phyloP scores from a whole-genome alignment of 2,113 vertebrate species.

The Gasterosteus nipponicus region DNA sequence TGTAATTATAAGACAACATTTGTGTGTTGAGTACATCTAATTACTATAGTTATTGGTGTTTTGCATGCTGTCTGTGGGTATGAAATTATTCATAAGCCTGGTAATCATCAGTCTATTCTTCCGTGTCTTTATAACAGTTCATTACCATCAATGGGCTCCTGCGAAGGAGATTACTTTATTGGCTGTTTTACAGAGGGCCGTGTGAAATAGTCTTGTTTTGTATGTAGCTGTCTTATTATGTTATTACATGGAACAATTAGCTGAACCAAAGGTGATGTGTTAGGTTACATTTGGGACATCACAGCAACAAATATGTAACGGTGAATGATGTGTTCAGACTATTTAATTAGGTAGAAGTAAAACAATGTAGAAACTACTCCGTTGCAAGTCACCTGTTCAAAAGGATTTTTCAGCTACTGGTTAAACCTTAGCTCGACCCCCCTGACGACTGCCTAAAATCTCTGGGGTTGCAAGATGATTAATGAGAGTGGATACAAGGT shows the following conservation, averaged over 20 bases:
- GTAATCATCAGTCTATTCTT: constrained; percentile 68
- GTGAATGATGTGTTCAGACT: not conserved
- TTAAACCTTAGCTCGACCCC: not conserved
- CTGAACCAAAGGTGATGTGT: not conserved
- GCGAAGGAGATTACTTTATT: constrained; percentile 45
- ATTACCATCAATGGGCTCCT: constrained; percentile 61
- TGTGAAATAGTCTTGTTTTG: constrained; percentile 32
- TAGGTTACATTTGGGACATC: not conserved
- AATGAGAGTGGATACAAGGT: too few relatives aligned
- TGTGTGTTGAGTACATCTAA: constrained; percentile 62
- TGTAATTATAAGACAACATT: constrained; percentile 67
- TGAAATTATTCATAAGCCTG: constrained; percentile 48
- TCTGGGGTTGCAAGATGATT: too few relatives aligned
- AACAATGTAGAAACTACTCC: not conserved
- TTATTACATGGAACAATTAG: not conserved
- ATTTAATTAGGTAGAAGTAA: not conserved
- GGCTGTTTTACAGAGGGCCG: constrained; percentile 39
- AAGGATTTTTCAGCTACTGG: not conserved
- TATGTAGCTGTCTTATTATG: not conserved
- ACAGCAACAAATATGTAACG: not conserved
- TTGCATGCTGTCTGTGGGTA: constrained; percentile 46
- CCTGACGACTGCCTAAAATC: too few relatives aligned
- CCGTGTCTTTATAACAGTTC: constrained; percentile 44
- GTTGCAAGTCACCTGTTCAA: not conserved
- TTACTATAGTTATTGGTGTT: constrained; percentile 68